Percentiles rank a stretch among this genome's conserved stretches.
Conservation (phyloP, 30 jellyfish, hydroid and myxozoan species). For the Cassiopea xamachana region DNA sequence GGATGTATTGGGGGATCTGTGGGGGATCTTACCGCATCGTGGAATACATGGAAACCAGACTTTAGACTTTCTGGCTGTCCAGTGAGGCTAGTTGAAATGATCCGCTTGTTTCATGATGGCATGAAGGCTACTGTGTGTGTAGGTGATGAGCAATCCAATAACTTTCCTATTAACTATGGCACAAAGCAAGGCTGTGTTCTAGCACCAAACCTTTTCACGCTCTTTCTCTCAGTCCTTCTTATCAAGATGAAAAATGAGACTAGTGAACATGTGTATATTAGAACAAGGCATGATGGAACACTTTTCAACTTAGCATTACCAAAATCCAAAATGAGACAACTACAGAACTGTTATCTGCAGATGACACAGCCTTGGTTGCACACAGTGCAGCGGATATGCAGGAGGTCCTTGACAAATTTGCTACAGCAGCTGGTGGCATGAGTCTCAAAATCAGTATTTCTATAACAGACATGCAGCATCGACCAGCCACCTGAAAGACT, state of each 20-base stretch:
- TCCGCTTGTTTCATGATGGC: not conserved
- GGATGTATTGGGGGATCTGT: too few relatives aligned
- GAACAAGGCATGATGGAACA: constrained; percentile 10
- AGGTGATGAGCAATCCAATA: constrained; percentile 3
- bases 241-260: not conserved
- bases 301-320: constrained; percentile 20
- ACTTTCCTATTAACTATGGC: not conserved
- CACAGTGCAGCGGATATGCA: constrained; percentile 9
- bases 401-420: constrained; percentile 4
- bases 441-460: constrained; percentile 3
- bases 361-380: constrained; percentile 17
- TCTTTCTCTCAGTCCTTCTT: not conserved
- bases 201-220: constrained; percentile 18
- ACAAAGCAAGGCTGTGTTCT: constrained; percentile 9
- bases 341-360: constrained; percentile 1
- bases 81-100: not conserved
- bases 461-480: not conserved
- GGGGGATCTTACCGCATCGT: too few relatives aligned
- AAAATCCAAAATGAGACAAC: not conserved
- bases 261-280: not conserved
- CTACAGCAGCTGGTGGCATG: constrained; percentile 8
- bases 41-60: too few relatives aligned
- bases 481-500: constrained; percentile 2
- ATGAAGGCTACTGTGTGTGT: not conserved
- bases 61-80: not conserved